phyloP scores from a whole-genome alignment of 2,888 invertebrate species.

The Lydus trimaculatus region DNA sequence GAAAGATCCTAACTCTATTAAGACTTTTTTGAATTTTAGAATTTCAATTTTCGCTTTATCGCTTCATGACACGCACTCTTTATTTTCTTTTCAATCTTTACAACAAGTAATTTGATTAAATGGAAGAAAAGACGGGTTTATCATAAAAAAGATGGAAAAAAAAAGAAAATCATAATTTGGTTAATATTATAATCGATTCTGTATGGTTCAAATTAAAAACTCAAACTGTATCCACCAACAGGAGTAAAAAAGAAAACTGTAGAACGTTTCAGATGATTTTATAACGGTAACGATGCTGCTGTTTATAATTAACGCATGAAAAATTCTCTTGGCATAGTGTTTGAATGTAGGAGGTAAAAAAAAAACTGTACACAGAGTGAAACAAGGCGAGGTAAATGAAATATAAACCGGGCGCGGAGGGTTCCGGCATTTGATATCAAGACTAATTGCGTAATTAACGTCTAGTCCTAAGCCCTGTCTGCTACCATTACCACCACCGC shows the following conservation, averaged over 20 bases:
- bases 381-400: slow-evolving; percentile 14
- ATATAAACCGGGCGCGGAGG: slow-evolving; percentile 9
- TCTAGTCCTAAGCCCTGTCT: slow-evolving; percentile 3
- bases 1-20: slow-evolving; percentile 51
- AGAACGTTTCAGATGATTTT: slow-evolving; percentile 2
- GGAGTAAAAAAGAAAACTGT: not conserved
- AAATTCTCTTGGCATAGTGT: not conserved
- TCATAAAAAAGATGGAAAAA: not conserved
- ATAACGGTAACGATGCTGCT: not conserved
- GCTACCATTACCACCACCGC: not conserved
- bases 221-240: not conserved
- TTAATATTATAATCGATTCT: not conserved
- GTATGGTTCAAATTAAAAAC: slow-evolving; percentile 3
- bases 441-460: slow-evolving; percentile 16
- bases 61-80: slow-evolving; percentile 52
- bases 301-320: slow-evolving; percentile 6
- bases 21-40: slow-evolving; percentile 54
- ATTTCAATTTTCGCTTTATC: slow-evolving; percentile 60
- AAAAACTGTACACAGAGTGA: slow-evolving; percentile 11
- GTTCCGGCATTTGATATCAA: slow-evolving; percentile 15
- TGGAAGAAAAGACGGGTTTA: slow-evolving; percentile 14
- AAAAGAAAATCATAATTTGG: not conserved
- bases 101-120: slow-evolving; percentile 12
- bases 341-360: not conserved
- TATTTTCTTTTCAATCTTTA: slow-evolving; percentile 43